Base-by-base conservation (phyloP, 2,113 vertebrate genomes). In the Triplophysa siluroides region DNA sequence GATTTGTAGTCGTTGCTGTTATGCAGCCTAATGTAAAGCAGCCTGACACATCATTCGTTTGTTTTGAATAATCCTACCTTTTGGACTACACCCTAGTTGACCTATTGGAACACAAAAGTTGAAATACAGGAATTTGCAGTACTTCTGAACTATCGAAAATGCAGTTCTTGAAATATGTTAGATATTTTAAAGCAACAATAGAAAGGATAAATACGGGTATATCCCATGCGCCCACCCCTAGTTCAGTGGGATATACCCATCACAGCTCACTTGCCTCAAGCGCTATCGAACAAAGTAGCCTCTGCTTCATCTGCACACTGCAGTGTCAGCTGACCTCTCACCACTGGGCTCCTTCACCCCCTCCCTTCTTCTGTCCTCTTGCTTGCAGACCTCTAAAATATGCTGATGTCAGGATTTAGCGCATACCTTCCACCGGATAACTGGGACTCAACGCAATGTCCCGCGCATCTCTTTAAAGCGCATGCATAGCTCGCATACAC, bases 401-500 rank as follows among this genome's bases (percentile, higher is more conserved):
- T 84, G 83, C 83, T 81, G 83, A 84, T 84, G 83, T 81, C 79
- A 74, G 83, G 60, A 52, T 73, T 72, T 80, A 65, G 73, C 79
- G 19, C 74, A 23, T 68, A 78, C 58, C 50, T 70, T 54, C 29
- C 12, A 74, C 50, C 13, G 71, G 71, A 82, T 78, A 71, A 81
- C 76, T 60, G 52, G 18, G 68, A 79, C 45, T 76, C 76, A 71
- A 75, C 58, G n/a, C 21, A 60, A 76, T 79, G 80, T 41, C 67
- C 26, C 43, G 38, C 38, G 9, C 69, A 47, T 63, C 54, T 64
- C 33, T 18, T 29, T 60, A 23, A 11, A 70, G 16, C 21, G 33
- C 65, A 43, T 80, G 43, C 38, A 8, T 23, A 8, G 50, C n/a
- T 68, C 19, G 13, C 41, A 45, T 63, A 26, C 24, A 29, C 68